phyloP scores from a whole-genome alignment of 2,113 vertebrate species.

The Hoplias malabaricus region DNA sequence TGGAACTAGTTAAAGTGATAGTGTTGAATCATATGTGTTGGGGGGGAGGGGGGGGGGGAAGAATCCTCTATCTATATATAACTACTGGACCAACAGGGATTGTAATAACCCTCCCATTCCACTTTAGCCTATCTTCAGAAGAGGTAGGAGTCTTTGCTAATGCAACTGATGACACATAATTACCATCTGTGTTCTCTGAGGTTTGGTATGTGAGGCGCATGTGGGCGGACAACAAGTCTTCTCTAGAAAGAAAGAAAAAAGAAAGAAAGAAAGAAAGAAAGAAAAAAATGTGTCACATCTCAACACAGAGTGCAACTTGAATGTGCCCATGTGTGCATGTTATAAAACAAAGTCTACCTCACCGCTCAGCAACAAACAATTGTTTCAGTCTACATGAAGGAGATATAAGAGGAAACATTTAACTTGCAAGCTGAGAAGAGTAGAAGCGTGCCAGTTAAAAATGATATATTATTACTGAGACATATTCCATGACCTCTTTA shows the following conservation, averaged over 20 bases:
- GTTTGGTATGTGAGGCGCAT: conserved; percentile 37
- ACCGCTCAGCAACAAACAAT: conserved; percentile 7
- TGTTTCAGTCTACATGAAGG: neutral
- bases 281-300: neutral
- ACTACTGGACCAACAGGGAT: conserved; percentile 11
- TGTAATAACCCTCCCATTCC: conserved; percentile 21
- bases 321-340: neutral
- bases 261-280: neutral
- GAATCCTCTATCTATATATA: conserved; percentile 32
- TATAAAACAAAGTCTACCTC: conserved; percentile 12
- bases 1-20: neutral
- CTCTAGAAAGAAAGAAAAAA: conserved; percentile 1
- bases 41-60: neutral
- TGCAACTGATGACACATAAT: conserved; percentile 39
- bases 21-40: conserved; percentile 28
- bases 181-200: conserved; percentile 47
- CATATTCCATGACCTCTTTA: neutral
- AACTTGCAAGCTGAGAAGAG: neutral
- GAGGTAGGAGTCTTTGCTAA: conserved; percentile 29
- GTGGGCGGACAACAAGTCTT: conserved; percentile 34
- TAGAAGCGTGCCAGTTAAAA: neutral
- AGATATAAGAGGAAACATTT: neutral
- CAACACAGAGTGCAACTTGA: neutral
- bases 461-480: neutral
- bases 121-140: conserved; percentile 4